Conservation (phyloP, 92 coral and sea anemone genomes). For the Paramuricea clavata region DNA sequence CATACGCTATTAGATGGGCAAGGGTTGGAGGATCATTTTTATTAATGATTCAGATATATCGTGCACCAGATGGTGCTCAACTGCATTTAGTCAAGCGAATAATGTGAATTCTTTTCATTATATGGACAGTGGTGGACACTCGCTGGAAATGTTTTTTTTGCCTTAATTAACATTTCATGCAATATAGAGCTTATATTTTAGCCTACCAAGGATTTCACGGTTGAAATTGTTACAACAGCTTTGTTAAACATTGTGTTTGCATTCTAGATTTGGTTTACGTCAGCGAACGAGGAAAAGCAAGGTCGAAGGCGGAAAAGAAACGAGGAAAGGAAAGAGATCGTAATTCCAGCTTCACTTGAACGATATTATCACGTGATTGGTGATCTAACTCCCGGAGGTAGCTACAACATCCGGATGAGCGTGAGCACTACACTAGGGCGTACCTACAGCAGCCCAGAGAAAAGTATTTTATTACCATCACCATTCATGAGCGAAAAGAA, state of each 20-base stretch:
- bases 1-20: too few species aligned
- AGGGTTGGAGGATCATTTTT: too few species aligned
- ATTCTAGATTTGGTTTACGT: constrained; percentile 5
- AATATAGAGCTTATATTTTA: too few species aligned
- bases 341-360: constrained; percentile 26
- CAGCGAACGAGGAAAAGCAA: not conserved
- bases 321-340: not conserved
- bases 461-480: not conserved
- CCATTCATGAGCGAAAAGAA: not conserved
- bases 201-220: too few species aligned
- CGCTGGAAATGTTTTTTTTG: too few species aligned
- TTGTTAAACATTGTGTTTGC: not conserved
- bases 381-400: constrained; percentile 50
- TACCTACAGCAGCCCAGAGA: constrained; percentile 22
- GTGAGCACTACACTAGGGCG: constrained; percentile 32
- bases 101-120: too few species aligned
- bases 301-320: constrained; percentile 18
- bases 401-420: constrained; percentile 49
- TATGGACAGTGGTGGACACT: too few species aligned
- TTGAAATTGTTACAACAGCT: too few species aligned
- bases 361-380: constrained; percentile 38
- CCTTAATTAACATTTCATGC: too few species aligned
- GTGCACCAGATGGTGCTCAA: too few species aligned
- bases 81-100: too few species aligned
- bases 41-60: too few species aligned